A percentile compares a stretch with the other conserved stretches of the same genome.
Evolutionary conservation across 37 sponge, comb jelly and placozoan species (phyloP).

Genomic region (Oopsacas minuta): DNA sequence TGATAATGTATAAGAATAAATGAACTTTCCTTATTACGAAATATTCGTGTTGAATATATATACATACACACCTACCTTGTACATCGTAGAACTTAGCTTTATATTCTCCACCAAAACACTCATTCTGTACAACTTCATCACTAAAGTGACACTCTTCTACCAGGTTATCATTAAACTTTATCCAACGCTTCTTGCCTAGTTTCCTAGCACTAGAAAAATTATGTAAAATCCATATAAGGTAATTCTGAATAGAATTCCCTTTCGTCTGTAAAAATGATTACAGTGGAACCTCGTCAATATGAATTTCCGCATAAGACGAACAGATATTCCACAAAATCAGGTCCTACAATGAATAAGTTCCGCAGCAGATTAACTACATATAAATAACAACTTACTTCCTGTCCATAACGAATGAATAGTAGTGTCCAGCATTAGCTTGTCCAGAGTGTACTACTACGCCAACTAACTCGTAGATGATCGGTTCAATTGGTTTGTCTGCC

Average conservation of each 20-base stretch:
- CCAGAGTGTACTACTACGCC: constrained; percentile 89
- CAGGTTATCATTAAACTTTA: constrained; percentile 71
- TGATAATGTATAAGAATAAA: too few species aligned
- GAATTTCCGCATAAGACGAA: too few species aligned
- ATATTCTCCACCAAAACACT: constrained; percentile 88
- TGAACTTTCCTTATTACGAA: too few species aligned
- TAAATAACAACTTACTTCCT: constrained; percentile 56
- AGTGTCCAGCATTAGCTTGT: constrained; percentile 92
- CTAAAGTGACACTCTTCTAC: constrained; percentile 68
- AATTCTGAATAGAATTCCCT: too few species aligned
- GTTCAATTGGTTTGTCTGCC: background rate
- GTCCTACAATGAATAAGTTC: too few species aligned
- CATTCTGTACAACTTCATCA: constrained; percentile 45
- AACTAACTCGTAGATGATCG: constrained; percentile 42
- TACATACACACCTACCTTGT: background rate
- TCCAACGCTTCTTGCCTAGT: constrained; percentile 42
- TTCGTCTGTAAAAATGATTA: too few species aligned
- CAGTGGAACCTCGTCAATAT: too few species aligned
- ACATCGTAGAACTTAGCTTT: constrained; percentile 44
- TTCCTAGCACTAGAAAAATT: background rate
- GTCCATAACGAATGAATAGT: constrained; percentile 82
- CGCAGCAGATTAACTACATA: too few species aligned
- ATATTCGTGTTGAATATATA: too few species aligned
- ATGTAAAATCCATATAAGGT: too few species aligned
- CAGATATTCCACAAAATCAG: too few species aligned